Percentiles rank a stretch among this genome's conserved stretches.
Conservation (phyloP, 2,888 invertebrate species). For the Fragum whitleyi region DNA sequence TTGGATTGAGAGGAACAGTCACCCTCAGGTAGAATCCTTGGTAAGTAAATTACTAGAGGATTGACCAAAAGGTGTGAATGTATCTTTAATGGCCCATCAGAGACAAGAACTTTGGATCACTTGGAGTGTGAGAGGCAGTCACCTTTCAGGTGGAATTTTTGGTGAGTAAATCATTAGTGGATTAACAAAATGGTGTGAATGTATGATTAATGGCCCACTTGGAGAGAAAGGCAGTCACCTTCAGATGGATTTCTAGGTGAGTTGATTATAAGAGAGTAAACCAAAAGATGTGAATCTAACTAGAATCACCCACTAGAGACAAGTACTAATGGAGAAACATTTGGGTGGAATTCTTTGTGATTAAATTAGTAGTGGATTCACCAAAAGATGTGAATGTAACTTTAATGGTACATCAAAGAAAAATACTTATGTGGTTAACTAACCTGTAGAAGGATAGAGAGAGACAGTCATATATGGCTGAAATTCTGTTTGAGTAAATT, state of each 20-base stretch:
- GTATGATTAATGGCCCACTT: slow-evolving; percentile 91
- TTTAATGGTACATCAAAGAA: too few species aligned
- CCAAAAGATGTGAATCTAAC: too few species aligned
- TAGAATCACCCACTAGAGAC: too few species aligned
- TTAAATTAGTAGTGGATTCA: too few species aligned
- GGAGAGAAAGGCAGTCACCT: slow-evolving; percentile 93
- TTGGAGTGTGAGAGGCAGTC: slow-evolving; percentile 95
- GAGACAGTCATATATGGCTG: too few species aligned
- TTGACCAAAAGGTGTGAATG: slow-evolving; percentile 87
- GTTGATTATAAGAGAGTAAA: not conserved
- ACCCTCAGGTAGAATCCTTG: slow-evolving; percentile 94
- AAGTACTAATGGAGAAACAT: too few species aligned
- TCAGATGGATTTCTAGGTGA: slow-evolving; percentile 96
- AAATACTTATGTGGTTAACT: too few species aligned
- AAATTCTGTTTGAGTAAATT: too few species aligned
- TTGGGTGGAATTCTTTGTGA: too few species aligned
- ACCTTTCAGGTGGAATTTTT: slow-evolving; percentile 94
- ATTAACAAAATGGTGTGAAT: slow-evolving; percentile 87
- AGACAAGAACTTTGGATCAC: slow-evolving; percentile 94
- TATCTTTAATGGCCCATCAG: slow-evolving; percentile 93
- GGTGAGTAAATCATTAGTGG: slow-evolving; percentile 87
- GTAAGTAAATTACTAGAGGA: slow-evolving; percentile 86
- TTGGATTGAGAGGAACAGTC: slow-evolving; percentile 94
- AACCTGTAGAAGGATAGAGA: too few species aligned
- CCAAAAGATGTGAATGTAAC: too few species aligned